Base-by-base conservation (phyloP, 2,113 vertebrate species). In the Dipodomys merriami region DNA sequence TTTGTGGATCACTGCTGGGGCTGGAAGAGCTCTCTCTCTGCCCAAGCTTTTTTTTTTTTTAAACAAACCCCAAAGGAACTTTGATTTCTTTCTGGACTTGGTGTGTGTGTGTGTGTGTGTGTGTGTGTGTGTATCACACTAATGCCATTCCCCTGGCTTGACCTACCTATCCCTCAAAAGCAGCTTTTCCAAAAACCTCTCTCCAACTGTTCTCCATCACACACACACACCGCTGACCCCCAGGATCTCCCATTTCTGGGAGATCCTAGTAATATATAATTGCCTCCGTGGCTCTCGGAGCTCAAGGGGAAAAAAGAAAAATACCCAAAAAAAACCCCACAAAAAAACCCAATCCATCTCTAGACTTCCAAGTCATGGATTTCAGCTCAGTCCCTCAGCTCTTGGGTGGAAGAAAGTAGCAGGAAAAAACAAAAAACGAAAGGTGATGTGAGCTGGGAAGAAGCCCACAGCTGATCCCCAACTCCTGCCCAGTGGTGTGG, bases 51-150 rank as follows among this genome's bases (percentile, higher is more conserved):
- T 60, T 78, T 76, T 35, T 2, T 53, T 19, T 25, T 64, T 7
- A 57, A 57, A 16, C 12, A 57, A 57, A 57, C 15, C 15, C 53
- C 30, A n/a, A 16, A 7, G 79, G 83, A 95, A 96, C 92, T 95
- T 95, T 72, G 44, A 72, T 46, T 64, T 13, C 6, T 0, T 6
- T 0, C 9, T 39, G 35, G 4, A 39, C 35, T 39, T 39, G 35
- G 35, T 39, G 4, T 39, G 35, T 39, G 35, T 11, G 53, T 11
- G 15, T 10, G 53, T 4, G 15, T 13, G 15, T 4, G 53, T n/a
- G 83, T 91, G 67, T 18, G 39, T 39, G 39, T 39, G 39, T 39
- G 39, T 39, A 39, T 44, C 23, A 19, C 10, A 5, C 49, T 20
- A 1, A 77, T 29, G 25, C 73, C 53, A 18, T 30, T 60, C 76